phyloP scores from a whole-genome alignment of 2,888 invertebrate genomes.

The Tipula lateralis region DNA sequence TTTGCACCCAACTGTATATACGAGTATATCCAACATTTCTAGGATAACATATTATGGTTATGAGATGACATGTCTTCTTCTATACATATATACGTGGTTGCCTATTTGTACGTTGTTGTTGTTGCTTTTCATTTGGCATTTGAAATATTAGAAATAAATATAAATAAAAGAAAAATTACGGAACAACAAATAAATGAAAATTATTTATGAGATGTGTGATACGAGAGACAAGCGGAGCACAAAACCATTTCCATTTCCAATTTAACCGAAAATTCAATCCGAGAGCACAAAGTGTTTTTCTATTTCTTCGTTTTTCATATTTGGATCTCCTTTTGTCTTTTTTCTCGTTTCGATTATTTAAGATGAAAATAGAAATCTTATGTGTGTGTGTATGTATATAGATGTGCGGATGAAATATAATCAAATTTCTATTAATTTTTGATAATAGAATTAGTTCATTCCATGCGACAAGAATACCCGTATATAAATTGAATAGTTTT shows the following conservation, averaged over 20 bases:
- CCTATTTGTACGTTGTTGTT: not conserved
- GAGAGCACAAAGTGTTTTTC: conserved; percentile 7
- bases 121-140: not conserved
- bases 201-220: conserved; percentile 11
- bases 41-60: not conserved
- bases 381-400: not conserved
- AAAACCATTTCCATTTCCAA: not conserved
- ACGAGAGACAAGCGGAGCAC: not conserved
- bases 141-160: conserved; percentile 19
- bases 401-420: not conserved
- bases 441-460: not conserved
- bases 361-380: not conserved
- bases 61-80: not conserved
- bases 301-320: not conserved
- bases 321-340: not conserved
- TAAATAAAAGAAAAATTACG: not conserved
- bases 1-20: too few species aligned
- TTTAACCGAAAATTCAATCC: conserved; percentile 1
- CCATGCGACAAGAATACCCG: not conserved
- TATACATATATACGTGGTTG: not conserved
- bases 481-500: not conserved
- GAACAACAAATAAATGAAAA: conserved; percentile 19
- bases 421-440: conserved; percentile 19
- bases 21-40: not conserved
- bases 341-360: not conserved